Conservation (phyloP, 2,113 vertebrate genomes). For the Lanius collurio region DNA sequence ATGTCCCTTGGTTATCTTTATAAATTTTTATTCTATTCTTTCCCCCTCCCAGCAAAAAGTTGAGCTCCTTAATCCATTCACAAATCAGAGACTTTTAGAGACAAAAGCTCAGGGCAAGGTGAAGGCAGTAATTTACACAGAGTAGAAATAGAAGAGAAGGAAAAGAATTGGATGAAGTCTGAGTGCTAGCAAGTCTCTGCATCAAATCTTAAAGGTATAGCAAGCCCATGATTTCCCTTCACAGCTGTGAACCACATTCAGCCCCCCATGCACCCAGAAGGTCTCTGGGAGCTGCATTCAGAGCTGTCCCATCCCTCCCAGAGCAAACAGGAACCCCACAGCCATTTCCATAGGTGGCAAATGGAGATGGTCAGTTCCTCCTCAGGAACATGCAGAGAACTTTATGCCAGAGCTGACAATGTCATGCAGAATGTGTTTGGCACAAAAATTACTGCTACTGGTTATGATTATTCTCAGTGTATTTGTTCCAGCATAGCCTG, state of each 20-base stretch:
- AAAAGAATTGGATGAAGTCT: background rate
- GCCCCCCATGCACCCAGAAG: background rate
- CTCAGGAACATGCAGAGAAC: background rate
- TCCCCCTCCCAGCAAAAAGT: background rate
- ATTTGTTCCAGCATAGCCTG: background rate
- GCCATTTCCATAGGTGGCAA: background rate
- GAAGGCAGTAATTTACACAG: background rate
- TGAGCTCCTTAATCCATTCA: background rate
- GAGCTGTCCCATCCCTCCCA: background rate
- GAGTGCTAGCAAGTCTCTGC: background rate
- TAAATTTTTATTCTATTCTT: background rate
- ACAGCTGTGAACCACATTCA: background rate
- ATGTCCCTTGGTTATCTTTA: background rate
- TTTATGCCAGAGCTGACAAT: background rate
- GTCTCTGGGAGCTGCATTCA: background rate
- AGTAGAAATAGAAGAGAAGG: background rate
- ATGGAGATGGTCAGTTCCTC: background rate
- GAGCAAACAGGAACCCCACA: background rate
- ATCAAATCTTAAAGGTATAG: background rate
- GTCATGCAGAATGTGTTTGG: background rate
- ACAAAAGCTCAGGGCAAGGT: background rate
- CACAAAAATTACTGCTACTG: background rate
- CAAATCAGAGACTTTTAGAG: background rate
- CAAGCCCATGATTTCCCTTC: background rate
- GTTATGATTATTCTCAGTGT: background rate